Conservation (phyloP, 2,888 invertebrate species). For the Mythimna pallens region DNA sequence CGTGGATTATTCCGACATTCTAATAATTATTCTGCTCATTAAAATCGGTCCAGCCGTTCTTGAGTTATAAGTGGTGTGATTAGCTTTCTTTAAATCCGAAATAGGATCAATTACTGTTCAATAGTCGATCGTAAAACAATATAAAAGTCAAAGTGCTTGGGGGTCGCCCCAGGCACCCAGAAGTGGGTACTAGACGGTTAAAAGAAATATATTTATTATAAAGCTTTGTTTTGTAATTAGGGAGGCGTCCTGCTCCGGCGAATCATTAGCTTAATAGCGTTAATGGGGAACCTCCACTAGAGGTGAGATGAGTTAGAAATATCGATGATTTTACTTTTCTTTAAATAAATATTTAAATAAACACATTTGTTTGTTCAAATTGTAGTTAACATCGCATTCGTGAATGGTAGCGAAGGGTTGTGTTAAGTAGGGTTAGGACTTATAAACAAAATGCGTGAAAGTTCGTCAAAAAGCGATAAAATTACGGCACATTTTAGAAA, state of each 20-base stretch:
- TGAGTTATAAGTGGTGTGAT: too few species aligned
- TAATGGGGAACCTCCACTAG: constrained; percentile 76
- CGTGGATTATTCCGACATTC: too few species aligned
- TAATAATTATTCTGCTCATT: too few species aligned
- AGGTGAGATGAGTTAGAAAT: constrained; percentile 59
- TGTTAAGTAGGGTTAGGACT: too few species aligned
- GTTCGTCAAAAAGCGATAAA: too few species aligned
- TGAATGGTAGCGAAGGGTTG: too few species aligned
- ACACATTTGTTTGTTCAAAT: too few species aligned
- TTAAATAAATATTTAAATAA: too few species aligned
- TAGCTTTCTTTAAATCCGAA: background rate
- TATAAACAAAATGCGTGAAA: too few species aligned
- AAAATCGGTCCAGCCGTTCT: too few species aligned
- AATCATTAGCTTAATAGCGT: constrained; percentile 88
- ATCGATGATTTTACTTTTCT: constrained; percentile 39
- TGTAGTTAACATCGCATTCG: too few species aligned
- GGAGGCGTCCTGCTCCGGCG: constrained; percentile 75
- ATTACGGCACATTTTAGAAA: too few species aligned
- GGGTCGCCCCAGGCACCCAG: background rate
- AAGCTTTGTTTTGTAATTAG: constrained; percentile 88
- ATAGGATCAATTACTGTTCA: constrained; percentile 10
- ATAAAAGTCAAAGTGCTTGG: constrained; percentile 33
- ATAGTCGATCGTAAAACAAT: constrained; percentile 25
- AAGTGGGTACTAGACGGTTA: constrained; percentile 52
- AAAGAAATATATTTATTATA: constrained; percentile 85